phyloP scores from a whole-genome alignment of 2,888 invertebrate species.

The Oxycera nigricornis region DNA sequence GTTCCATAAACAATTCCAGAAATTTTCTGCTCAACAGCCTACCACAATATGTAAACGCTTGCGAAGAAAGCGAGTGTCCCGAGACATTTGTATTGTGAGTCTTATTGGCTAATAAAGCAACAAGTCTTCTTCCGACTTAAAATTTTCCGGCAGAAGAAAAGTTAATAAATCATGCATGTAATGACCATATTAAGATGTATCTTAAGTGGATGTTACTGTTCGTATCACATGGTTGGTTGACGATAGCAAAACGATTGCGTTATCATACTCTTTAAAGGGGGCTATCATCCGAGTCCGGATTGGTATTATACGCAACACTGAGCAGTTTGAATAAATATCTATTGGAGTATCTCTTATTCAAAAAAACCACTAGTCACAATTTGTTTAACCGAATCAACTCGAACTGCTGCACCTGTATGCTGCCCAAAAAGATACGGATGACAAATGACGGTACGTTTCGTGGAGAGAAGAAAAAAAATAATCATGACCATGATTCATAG shows the following conservation, averaged over 20 bases:
- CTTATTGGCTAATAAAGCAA: neutral
- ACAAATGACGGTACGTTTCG: too few species aligned
- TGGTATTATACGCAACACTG: too few species aligned
- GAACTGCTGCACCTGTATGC: neutral
- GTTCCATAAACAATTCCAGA: neutral
- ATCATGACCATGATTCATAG: neutral
- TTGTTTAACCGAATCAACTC: too few species aligned
- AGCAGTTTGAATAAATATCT: too few species aligned
- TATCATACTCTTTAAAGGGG: neutral
- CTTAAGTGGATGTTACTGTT: neutral
- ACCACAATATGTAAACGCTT: neutral
- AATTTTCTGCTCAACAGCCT: neutral
- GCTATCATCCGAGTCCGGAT: neutral
- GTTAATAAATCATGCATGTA: slow-evolving; percentile 15
- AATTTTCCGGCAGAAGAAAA: slow-evolving; percentile 3
- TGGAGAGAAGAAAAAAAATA: neutral
- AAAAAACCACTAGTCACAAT: neutral
- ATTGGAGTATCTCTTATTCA: neutral
- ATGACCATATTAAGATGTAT: neutral
- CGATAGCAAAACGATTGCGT: neutral
- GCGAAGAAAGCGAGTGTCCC: neutral
- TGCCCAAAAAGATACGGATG: too few species aligned
- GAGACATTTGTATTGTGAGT: neutral
- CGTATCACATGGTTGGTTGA: neutral
- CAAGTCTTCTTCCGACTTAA: neutral